phyloP scores from a whole-genome alignment of 2,113 vertebrate species.

The Mionectes macconnelli region DNA sequence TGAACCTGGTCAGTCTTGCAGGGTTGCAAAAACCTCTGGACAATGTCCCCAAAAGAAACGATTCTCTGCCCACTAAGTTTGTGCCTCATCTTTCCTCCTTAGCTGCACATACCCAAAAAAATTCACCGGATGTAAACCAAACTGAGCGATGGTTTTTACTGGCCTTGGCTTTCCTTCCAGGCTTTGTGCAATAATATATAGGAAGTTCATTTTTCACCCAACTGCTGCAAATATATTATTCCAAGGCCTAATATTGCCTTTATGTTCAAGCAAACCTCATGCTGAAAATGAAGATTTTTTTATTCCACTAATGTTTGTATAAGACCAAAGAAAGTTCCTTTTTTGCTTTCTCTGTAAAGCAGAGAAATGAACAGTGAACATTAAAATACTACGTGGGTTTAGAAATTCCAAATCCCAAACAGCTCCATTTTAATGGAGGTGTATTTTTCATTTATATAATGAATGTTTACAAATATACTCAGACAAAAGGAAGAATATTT shows the following conservation, averaged over 20 bases:
- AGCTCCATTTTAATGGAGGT: not conserved
- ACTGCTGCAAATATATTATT: not conserved
- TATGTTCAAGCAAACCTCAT: not conserved
- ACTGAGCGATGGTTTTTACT: not conserved
- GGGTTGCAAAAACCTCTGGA: not conserved
- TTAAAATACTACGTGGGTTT: not conserved
- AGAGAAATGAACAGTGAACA: not conserved
- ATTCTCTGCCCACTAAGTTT: not conserved
- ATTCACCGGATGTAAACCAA: not conserved
- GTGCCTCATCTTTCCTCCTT: not conserved
- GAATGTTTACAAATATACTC: constrained; percentile 13
- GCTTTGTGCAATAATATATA: not conserved
- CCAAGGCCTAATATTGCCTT: not conserved
- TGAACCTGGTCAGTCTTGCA: not conserved
- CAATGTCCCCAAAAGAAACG: not conserved
- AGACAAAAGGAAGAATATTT: constrained; percentile 18
- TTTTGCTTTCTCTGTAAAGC: constrained; percentile 6
- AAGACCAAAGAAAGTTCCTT: not conserved
- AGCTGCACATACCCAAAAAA: not conserved
- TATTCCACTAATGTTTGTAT: not conserved
- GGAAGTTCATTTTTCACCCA: not conserved
- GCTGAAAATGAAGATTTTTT: not conserved
- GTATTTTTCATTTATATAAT: not conserved
- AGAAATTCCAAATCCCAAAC: not conserved
- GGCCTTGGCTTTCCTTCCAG: not conserved